Evolutionary conservation across 2,888 invertebrate species (phyloP).

Genomic region (Aphidoletes aphidimyza): DNA sequence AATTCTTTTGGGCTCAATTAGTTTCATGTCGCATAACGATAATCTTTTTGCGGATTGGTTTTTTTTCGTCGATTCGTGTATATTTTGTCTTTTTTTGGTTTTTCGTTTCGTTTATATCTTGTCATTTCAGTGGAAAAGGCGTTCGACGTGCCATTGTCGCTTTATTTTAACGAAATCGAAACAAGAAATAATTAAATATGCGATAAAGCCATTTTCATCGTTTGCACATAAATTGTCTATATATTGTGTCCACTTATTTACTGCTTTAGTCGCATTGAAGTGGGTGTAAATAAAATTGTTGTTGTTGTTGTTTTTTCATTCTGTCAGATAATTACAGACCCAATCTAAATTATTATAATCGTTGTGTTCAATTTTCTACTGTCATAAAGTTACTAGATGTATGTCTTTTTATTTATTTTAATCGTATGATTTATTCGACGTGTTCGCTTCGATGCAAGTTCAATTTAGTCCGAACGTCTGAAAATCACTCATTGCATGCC

Average conservation of each 20-base stretch:
- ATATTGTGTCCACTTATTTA: neutral
- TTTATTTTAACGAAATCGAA: neutral
- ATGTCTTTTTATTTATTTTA: conserved; percentile 12
- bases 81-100: neutral
- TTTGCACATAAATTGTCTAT: too few relatives aligned
- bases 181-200: conserved; percentile 10
- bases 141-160: neutral
- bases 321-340: conserved; percentile 28
- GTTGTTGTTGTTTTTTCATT: too few relatives aligned
- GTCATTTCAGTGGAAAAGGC: conserved; percentile 1
- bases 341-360: conserved; percentile 52
- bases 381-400: conserved; percentile 12
- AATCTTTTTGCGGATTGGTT: conserved; percentile 30
- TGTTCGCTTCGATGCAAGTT: neutral
- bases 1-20: conserved; percentile 19
- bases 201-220: neutral
- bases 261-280: neutral
- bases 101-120: neutral
- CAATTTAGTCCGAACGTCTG: neutral
- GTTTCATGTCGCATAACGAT: conserved; percentile 29
- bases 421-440: neutral
- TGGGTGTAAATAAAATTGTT: conserved; percentile 42
- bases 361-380: conserved; percentile 34
- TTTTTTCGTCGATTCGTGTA: neutral
- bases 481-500: conserved; percentile 28